A percentile compares a stretch with the other conserved stretches of the same genome.
These are phyloP conservation scores for Torymus texanus DNA, from an alignment of 2,888 invertebrate genomes.

Conservation along the genomic window DNA sequence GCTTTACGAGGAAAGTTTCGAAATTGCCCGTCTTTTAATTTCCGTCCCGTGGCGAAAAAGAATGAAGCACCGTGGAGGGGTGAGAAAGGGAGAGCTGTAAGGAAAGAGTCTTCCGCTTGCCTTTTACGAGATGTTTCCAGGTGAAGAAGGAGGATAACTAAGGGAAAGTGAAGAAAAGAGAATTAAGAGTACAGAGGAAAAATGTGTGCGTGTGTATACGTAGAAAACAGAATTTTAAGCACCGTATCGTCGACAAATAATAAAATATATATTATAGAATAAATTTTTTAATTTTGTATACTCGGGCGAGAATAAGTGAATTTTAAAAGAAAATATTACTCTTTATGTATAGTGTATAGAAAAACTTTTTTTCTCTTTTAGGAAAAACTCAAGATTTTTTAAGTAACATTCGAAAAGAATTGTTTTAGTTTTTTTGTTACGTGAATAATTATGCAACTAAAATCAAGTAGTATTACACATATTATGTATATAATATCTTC, in stretches of 20 bases:
- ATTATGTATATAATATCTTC: too few relatives aligned
- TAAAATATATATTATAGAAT: neutral
- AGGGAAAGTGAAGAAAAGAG: neutral
- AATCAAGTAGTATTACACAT: too few relatives aligned
- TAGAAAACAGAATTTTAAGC: constrained; percentile 27
- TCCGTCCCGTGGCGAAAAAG: constrained; percentile 54
- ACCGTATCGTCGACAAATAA: constrained; percentile 4
- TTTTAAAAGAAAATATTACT: too few relatives aligned
- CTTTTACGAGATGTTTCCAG: constrained; percentile 55
- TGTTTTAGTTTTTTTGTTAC: too few relatives aligned
- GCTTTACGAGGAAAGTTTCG: constrained; percentile 58
- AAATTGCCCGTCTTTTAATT: constrained; percentile 62
- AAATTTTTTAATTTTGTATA: neutral
- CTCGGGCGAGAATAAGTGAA: too few relatives aligned
- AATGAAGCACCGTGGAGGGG: neutral
- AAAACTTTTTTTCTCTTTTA: too few relatives aligned
- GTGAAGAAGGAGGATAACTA: neutral
- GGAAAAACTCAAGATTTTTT: too few relatives aligned
- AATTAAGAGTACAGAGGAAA: neutral
- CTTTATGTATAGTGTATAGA: too few relatives aligned
- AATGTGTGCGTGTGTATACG: neutral
- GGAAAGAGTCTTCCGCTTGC: constrained; percentile 36
- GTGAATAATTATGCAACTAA: too few relatives aligned
- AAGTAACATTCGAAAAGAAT: too few relatives aligned
- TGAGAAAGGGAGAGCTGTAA: neutral